A percentile compares a stretch with the other conserved stretches of the same genome.
Evolutionary conservation across 2,888 invertebrate genomes (phyloP).

Genomic region (Heteropelma amictum): DNA sequence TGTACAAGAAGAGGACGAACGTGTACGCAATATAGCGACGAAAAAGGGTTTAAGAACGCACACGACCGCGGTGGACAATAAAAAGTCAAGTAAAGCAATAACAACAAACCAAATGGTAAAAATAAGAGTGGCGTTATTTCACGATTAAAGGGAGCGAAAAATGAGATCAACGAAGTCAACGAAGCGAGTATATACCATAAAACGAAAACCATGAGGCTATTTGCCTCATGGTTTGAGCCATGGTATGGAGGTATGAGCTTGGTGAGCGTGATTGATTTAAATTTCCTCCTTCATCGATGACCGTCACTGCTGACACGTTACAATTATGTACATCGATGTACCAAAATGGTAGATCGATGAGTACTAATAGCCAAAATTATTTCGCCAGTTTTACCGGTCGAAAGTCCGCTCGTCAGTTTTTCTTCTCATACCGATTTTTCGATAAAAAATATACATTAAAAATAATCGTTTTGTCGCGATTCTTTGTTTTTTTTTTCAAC

Average conservation of each 20-base stretch:
- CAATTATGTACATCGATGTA: neutral
- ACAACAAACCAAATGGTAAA: constrained; percentile 37
- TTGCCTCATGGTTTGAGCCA: no score
- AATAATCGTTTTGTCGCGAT: no score
- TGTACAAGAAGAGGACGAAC: neutral
- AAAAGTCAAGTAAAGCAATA: constrained; percentile 15
- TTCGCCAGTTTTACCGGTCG: no score
- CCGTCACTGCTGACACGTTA: neutral
- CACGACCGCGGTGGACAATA: constrained; percentile 6
- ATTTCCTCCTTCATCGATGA: constrained; percentile 7
- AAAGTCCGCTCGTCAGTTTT: no score
- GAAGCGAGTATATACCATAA: neutral
- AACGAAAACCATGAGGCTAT: constrained; percentile 44
- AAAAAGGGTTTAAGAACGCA: neutral
- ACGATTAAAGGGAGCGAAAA: constrained; percentile 10
- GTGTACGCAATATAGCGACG: constrained; percentile 12
- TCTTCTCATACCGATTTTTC: no score
- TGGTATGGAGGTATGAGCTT: neutral
- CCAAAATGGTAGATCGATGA: no score
- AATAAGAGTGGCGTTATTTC: constrained; percentile 38
- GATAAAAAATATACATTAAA: no score
- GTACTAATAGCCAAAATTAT: neutral
- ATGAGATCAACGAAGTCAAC: neutral
- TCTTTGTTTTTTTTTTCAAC: no score
- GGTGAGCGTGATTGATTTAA: neutral